Evolutionary conservation across 2,888 invertebrate genomes (phyloP).

Genomic region (Chirona hameri): DNA sequence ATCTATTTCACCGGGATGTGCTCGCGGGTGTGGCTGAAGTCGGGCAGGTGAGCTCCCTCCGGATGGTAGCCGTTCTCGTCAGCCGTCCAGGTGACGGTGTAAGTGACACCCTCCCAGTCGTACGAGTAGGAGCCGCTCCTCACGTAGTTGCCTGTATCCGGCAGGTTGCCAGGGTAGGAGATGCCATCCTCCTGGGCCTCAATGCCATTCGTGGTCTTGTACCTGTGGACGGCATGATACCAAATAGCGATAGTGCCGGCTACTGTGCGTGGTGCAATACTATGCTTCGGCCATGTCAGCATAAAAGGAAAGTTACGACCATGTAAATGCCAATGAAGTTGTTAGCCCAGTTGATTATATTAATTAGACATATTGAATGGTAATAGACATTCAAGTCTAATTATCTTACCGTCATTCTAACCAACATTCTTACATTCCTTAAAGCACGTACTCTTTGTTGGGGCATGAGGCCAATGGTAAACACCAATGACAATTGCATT

Average conservation of each 20-base stretch:
- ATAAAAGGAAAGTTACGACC: too few relatives aligned
- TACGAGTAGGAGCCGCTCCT: slow-evolving; percentile 13
- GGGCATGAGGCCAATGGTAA: too few relatives aligned
- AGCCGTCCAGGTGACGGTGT: slow-evolving; percentile 1
- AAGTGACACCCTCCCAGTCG: slow-evolving; percentile 14
- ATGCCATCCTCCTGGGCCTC: background rate
- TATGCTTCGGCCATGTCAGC: too few relatives aligned
- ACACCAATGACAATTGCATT: too few relatives aligned
- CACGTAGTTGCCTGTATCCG: slow-evolving; percentile 22
- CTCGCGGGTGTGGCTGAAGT: slow-evolving; percentile 6
- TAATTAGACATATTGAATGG: background rate
- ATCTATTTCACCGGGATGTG: background rate
- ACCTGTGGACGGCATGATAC: background rate
- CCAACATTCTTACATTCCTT: too few relatives aligned
- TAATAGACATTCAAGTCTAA: too few relatives aligned
- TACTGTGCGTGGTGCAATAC: too few relatives aligned
- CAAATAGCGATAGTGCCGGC: too few relatives aligned
- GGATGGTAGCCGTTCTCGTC: slow-evolving; percentile 22
- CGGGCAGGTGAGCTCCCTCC: slow-evolving; percentile 4
- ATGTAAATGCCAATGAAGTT: too few relatives aligned
- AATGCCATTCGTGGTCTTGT: slow-evolving; percentile 1
- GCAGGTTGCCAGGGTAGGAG: background rate
- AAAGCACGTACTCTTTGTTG: too few relatives aligned
- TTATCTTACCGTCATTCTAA: too few relatives aligned
- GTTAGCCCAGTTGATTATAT: background rate